Base-by-base conservation (phyloP, 2,888 invertebrate genomes). In the Luperina testacea region DNA sequence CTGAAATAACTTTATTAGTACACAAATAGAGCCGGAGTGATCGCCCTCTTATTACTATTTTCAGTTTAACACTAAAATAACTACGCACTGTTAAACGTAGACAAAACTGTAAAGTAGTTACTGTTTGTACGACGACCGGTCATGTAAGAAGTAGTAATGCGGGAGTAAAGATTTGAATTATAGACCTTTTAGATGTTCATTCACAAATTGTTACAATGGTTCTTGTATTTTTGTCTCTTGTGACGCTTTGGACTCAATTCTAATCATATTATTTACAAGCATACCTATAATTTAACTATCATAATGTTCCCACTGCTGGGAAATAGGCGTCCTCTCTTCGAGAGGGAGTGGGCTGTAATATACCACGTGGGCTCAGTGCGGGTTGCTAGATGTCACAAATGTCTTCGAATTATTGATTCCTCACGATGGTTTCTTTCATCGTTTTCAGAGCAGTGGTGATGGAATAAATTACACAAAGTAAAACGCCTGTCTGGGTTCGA, bases 1-100 rank as follows among this genome's bases (percentile, higher is more conserved):
- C 93, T 91, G 92, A 96, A 96, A 96, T 96, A 96, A 91, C 93
- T 93, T 92, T 93, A 94, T 94, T 94, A 93, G 94, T 94, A 93
- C 93, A 94, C 92, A 93, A 95, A 96, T 95, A 95, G 95, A 94
- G 90, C 88, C 85, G 90, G 93, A 94, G 95, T 94, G 94, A 95
- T 94, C 95, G 95, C 95, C 95, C 96, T 95, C 95, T 91, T 93
- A 91, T 90, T 90, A 92, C 94, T 95, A 95, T 94, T 95, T 94
- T 92, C 92, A 93, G 94, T 93, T 91, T 92, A 90, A 92, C 91
- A 93, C 93, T 91, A 90, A 92, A 92, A 92, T 92, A 92, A 91
- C 90, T 88, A 87, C 87, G 78, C 75, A 84, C 87, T 87, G 89
- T 87, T 90, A 86, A 88, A 90, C 87, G 87, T 79, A 86, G 88